Evolutionary conservation across 1,140 invertebrate genomes (phyloP).

Genomic region (Apis florea): DNA sequence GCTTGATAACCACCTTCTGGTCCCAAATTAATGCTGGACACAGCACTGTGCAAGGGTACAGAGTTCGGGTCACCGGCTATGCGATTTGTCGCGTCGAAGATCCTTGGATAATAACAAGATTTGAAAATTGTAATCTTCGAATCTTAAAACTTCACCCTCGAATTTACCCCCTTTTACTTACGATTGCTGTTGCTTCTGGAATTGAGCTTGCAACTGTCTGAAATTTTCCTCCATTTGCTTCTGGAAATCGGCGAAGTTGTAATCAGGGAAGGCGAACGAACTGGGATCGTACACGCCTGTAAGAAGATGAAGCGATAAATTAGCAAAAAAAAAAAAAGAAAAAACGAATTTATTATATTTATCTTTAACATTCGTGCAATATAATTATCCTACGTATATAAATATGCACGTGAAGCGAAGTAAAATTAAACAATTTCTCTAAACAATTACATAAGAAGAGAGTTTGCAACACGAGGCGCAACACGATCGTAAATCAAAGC

Average conservation of each 20-base stretch:
- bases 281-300: background rate
- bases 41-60: conserved; percentile 32
- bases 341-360: background rate
- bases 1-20: conserved; percentile 70
- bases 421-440: too few species aligned
- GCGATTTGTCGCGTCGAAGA: conserved; percentile 42
- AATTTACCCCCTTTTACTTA: conserved; percentile 49
- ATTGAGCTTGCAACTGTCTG: conserved; percentile 60
- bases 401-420: too few species aligned
- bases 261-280: background rate
- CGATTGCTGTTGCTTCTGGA: conserved; percentile 64
- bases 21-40: conserved; percentile 64
- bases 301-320: background rate
- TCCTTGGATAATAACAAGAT: background rate
- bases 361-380: background rate
- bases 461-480: background rate
- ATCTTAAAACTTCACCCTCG: background rate
- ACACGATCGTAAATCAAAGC: too few species aligned
- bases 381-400: background rate
- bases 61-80: background rate
- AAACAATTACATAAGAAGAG: too few species aligned
- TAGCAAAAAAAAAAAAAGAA: too few species aligned
- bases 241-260: conserved; percentile 34
- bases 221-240: conserved; percentile 56
- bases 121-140: background rate